phyloP scores from a whole-genome alignment of 1,140 invertebrate species.

The Megalonaias nervosa region DNA sequence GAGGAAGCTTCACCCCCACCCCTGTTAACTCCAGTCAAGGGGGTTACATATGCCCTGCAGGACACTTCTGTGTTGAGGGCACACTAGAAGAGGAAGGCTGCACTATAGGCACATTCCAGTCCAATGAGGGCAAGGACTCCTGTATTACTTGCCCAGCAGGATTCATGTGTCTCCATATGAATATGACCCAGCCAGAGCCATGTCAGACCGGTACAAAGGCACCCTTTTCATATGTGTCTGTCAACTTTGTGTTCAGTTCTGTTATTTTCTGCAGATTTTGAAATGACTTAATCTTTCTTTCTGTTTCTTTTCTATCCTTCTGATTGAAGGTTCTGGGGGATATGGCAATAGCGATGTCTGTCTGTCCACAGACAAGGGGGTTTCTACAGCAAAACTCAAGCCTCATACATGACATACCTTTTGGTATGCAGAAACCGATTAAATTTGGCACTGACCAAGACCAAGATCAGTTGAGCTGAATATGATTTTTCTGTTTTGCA shows the following conservation, averaged over 20 bases:
- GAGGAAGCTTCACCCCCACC: conserved; percentile 57
- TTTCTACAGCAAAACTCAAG: too few relatives aligned
- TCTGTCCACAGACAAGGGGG: too few relatives aligned
- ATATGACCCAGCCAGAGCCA: conserved; percentile 58
- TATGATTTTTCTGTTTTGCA: too few relatives aligned
- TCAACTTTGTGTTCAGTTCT: background rate
- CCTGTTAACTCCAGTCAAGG: conserved; percentile 46
- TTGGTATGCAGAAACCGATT: too few relatives aligned
- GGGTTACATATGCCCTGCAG: conserved; percentile 63
- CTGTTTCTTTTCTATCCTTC: too few relatives aligned
- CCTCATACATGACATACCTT: too few relatives aligned
- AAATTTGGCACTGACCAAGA: too few relatives aligned
- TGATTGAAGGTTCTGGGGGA: too few relatives aligned
- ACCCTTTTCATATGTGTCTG: conserved; percentile 1
- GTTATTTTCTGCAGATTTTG: background rate
- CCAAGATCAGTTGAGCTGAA: too few relatives aligned
- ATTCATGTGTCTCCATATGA: conserved; percentile 59
- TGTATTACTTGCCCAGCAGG: conserved; percentile 65
- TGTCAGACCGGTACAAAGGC: conserved; percentile 55
- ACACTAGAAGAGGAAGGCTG: conserved; percentile 58
- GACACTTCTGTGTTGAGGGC: conserved; percentile 63
- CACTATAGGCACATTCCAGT: conserved; percentile 63
- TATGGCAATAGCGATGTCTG: too few relatives aligned
- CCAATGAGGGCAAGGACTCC: conserved; percentile 52
- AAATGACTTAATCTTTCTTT: too few relatives aligned